Evolutionary conservation across 2,113 vertebrate genomes (phyloP), one percentile per base, ranked within the genome.

Genomic region (Eupsittula cactorum): DNA sequence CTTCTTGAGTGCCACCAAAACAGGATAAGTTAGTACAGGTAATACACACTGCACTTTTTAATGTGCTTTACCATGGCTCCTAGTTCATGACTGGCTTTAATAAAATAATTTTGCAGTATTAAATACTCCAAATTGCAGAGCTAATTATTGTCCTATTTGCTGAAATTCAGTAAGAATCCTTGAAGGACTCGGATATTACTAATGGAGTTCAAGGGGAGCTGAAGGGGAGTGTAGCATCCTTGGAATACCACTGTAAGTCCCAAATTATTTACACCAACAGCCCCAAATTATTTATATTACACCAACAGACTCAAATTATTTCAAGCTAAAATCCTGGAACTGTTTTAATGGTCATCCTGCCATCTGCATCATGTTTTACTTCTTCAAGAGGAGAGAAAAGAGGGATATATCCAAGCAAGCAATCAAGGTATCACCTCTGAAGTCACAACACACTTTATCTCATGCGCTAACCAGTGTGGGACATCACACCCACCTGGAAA

Each of bases 81-180:
- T 88, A 47, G 65, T 84, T 91, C 10, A 50, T 76, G 57, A 92
- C 0, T 84, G 20, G 16, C 68, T 92, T 73, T 69, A 95, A 92
- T 12, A 63, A 93, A 95, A 74, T 46, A 74, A 95, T 88, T 94
- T 90, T 91, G 81, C 33, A 82, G 41, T 49, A 91, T 82, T 62
- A 96, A 94, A 93, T 80, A 93, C 35, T 92, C 55, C 69, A 53
- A 85, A 82, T 65, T 86, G 81, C 60, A 91, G 49, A 96, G 53
- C 70, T 94, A 93, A 95, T 88, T 71, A 86, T 8, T 91, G 84
- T 93, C 50, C 55, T 79, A 62, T 62, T 81, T 94, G 79, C 35
- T 93, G 85, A 94, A 95, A 69, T 89, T 95, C 85, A 83, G 16
- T 82, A 93, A 90, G 78, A 96, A 94, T 74, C 91, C 78, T 49